Evolutionary conservation across 2,888 invertebrate species (phyloP), one percentile per base, ranked within the genome.

Genomic region (Caenorhabditis auriculariae): DNA sequence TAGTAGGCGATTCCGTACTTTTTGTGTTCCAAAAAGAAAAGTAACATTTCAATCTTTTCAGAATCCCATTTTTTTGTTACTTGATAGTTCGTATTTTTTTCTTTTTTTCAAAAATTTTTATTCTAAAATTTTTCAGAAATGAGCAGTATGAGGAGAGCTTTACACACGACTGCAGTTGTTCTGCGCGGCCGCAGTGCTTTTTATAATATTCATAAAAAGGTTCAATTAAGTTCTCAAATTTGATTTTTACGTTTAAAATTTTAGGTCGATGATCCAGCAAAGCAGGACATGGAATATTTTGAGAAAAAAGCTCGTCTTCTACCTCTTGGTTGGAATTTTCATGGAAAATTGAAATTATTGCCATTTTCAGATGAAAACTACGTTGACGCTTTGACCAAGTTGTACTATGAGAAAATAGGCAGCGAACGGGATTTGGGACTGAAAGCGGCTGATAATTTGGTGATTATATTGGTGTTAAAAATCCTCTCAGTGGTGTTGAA

Each of bases 331-430:
- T 26, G 21, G 58, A 43, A n/a, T 24, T 28, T 21, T 28, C 21
- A 12, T 37, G 15, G 12, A 19, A 19, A 52, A 15, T 55, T 53
- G 3, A 54, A 29, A 47, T 23, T 17, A 26, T 19, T 12, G 26
- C 12, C 37, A 17, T 37, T 57, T 70, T 38, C 50, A 80, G 79
- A 79, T 45, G 74, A 76, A 43, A 66, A 76, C 58, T 80, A 80
- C 55, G 72, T 79, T 53, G 76, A 76, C 46, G 69, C 66, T 7
- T 58, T 79, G 37, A 67, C 74, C 23, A 69, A 69, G 50, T 38
- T 80, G 12, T 78, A 74, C 59, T 66, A 72, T 23, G 78, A 79
- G 32, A 80, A 80, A 56, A 65, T 80, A 23, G 73, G 77, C n/a
- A 68, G 64, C 28, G 77, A 80, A 56, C 58, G 79, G 2, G 78